Evolutionary conservation across 1,140 invertebrate species (phyloP), one percentile per base, ranked within the genome.

Genomic region (Stegodyphus dumicola): DNA sequence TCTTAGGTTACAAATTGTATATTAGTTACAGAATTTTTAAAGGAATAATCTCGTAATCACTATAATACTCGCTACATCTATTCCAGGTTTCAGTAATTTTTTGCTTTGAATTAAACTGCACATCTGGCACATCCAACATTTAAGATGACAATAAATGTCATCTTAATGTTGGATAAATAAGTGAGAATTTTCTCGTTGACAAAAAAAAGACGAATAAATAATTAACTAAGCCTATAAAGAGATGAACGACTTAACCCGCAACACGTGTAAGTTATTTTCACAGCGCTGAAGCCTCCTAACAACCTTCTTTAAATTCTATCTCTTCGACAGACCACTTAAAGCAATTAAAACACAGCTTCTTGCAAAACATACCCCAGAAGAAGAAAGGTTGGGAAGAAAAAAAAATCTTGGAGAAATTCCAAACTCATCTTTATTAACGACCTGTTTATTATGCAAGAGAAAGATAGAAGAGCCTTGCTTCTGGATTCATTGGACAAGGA

Each of bases 401-500:
- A 49, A 77, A 77, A 65, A 64, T 65, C 17, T 48, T 65, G 13
- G 75, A 77, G 65, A 77, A 65, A 65, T 77, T 70, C 77, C 52
- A 54, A 81, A 52, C 78, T 71, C 78, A 81, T 81, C 78, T 81
- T 81, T 73, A 81, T 81, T 81, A 81, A 73, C 78, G 78, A 78
- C 65, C 53, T 73, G 78, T 71, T 71, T 73, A 81, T 81, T 81
- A 81, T 81, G 78, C 78, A 73, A 73, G 69, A 33, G 33, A 33
- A 33, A 33, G 33, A 33, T n/a, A 73, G 52, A 18, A 18, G 17
- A n/a, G 65, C 11, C 13, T 67, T 18, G 17, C 65, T 60, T 60
- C 9, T 15, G 15, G 56, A 60, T 60, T 60, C 15, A 60, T 15
- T 9, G 56, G 17, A 17, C 52, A 54, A 48, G 75, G 6, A 65